Evolutionary conservation across 2,113 vertebrate genomes (phyloP).

Genomic region (Psilopogon haemacephalus): DNA sequence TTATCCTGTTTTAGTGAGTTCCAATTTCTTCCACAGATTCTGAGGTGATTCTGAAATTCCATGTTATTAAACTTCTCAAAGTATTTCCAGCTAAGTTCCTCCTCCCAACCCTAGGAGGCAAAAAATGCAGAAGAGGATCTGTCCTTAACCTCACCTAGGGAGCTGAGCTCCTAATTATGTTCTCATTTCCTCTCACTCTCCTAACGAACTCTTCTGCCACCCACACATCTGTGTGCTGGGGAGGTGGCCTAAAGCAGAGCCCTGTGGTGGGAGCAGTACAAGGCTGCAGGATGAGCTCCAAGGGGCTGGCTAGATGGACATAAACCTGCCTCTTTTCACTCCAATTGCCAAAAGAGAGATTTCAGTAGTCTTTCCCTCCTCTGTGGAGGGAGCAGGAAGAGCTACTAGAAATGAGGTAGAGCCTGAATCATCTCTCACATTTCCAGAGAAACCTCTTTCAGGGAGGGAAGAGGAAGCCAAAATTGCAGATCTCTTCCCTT

Average conservation of each 20-base stretch:
- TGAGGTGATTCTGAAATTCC: background rate
- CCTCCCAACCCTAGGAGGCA: background rate
- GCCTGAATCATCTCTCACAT: background rate
- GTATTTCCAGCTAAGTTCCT: background rate
- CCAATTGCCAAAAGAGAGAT: background rate
- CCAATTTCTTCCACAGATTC: background rate
- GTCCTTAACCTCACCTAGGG: background rate
- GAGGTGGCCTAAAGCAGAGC: background rate
- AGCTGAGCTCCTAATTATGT: background rate
- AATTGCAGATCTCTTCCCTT: background rate
- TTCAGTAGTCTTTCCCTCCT: background rate
- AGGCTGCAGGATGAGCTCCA: background rate
- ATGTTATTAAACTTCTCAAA: background rate
- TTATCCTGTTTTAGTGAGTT: background rate
- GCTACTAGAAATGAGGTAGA: background rate
- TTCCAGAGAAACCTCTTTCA: background rate
- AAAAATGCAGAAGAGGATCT: background rate
- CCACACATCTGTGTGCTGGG: background rate
- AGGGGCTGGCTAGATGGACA: background rate
- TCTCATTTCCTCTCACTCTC: background rate
- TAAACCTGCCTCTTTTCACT: background rate
- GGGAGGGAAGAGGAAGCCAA: background rate
- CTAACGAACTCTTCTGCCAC: rapidly evolving
- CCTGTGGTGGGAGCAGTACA: background rate
- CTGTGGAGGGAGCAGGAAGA: background rate